Base-by-base conservation (phyloP, 2,113 vertebrate species). In the Pelmatolapia mariae region DNA sequence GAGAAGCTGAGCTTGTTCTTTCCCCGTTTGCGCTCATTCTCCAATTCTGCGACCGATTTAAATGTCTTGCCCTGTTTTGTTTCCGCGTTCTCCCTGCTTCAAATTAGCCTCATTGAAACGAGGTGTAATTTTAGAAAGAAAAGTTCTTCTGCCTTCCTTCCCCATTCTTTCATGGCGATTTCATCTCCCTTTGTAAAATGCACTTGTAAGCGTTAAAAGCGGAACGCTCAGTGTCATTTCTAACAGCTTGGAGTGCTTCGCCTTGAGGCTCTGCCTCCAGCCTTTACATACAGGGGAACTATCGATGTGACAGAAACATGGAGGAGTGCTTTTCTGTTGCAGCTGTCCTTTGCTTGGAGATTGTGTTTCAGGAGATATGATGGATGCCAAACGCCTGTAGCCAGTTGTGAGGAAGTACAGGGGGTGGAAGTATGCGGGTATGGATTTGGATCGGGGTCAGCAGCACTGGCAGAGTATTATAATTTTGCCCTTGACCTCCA, bases 261-360 rank as follows among this genome's bases (percentile, higher is more conserved):
- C 89, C 66, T 61, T 8, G 8, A 81, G 90, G 91, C 78, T 90
- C 47, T 79, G 80, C 84, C 80, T 91, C 22, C 81, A 61, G 90
- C 85, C 86, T 90, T 85, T 5, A 63, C 31, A 8, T 79, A 86
- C 36, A 5, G 84, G 26, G 81, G 88, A 86, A 26, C 40, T 15
- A 59, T n/a, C 10, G 63, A 63, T 24, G 88, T 89, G 92, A 86
- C 86, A 91, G 80, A 91, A 93, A 91, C 43, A 79, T 11, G 52
- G 73, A 84, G 85, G 87, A 36, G 85, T 76, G 86, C 94, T 95
- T 90, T 91, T 89, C 90, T 83, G 63, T 68, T 89, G 95, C 97
- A 98, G 98, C 97, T 99, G 98, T 97, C 97, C 94, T 96, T 96
- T 93, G 90, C 95, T 94, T 95, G 96, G 96, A 96, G 97, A 97